Evolutionary conservation across 2,888 invertebrate species (phyloP).

Genomic region (Atethmia centrago): DNA sequence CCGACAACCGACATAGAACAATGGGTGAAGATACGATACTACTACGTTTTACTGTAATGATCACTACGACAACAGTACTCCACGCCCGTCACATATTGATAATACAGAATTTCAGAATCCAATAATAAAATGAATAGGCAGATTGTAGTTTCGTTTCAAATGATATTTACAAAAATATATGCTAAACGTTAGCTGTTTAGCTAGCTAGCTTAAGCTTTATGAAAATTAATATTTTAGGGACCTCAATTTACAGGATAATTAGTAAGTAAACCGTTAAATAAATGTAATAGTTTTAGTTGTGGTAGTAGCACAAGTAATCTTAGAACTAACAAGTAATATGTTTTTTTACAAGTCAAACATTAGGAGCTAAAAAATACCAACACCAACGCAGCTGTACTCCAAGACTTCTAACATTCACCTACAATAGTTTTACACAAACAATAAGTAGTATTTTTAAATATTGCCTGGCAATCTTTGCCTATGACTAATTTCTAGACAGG

Average conservation of each 20-base stretch:
- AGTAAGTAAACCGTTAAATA: neutral
- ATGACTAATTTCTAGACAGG: conserved; percentile 75
- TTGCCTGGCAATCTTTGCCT: conserved; percentile 75
- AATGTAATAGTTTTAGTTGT: neutral
- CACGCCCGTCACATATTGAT: conserved; percentile 9
- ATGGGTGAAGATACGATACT: conserved; percentile 18
- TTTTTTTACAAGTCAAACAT: conserved; percentile 8
- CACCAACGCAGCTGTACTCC: conserved; percentile 35
- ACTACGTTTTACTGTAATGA: conserved; percentile 17
- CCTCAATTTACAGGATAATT: neutral
- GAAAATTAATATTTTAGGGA: no score
- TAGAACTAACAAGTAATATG: neutral
- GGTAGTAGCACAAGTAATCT: neutral
- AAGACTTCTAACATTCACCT: conserved; percentile 59
- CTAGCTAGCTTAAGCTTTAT: no score
- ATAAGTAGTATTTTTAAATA: conserved; percentile 79
- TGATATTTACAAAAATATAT: neutral
- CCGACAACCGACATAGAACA: conserved; percentile 23
- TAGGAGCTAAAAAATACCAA: conserved; percentile 43
- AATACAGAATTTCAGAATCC: neutral
- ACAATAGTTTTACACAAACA: conserved; percentile 74
- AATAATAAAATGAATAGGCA: neutral
- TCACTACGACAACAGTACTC: conserved; percentile 8
- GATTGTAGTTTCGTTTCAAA: neutral
- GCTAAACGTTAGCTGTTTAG: neutral